Conservation (phyloP, 2,113 vertebrate species). For the Phylloscopus trochiloides region DNA sequence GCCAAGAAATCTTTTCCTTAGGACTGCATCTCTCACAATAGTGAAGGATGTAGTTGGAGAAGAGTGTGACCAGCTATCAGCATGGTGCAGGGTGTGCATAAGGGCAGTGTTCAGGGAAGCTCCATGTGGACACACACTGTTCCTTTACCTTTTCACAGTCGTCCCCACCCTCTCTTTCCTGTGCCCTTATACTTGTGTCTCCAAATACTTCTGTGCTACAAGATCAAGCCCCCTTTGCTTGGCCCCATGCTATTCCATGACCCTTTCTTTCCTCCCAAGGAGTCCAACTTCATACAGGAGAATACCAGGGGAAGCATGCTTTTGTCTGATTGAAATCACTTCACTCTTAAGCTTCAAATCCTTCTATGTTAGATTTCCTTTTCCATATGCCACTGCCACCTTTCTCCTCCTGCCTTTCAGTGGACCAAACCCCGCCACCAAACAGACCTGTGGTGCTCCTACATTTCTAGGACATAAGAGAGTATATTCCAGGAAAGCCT, state of each 20-base stretch:
- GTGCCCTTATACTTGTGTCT: neutral
- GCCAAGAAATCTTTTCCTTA: neutral
- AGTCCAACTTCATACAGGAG: neutral
- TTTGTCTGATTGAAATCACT: neutral
- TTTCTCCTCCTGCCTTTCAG: neutral
- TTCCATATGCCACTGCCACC: neutral
- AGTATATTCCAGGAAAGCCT: neutral
- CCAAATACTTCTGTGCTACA: neutral
- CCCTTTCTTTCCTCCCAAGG: neutral
- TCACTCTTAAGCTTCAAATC: neutral
- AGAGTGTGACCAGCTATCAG: neutral
- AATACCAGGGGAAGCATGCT: neutral
- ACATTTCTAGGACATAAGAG: neutral
- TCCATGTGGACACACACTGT: accelerated
- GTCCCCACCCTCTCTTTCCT: neutral
- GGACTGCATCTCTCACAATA: neutral
- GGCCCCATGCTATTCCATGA: neutral
- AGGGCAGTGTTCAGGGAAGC: neutral
- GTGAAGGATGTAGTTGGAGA: neutral
- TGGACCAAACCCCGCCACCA: neutral
- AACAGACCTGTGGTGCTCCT: neutral
- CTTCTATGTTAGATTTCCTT: neutral
- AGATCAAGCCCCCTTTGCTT: neutral
- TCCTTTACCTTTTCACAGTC: neutral
- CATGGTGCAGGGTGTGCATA: accelerated